Evolutionary conservation across 2,797 vertebrate species (phyloP).

Genomic region (Aulostomus chinensis): DNA sequence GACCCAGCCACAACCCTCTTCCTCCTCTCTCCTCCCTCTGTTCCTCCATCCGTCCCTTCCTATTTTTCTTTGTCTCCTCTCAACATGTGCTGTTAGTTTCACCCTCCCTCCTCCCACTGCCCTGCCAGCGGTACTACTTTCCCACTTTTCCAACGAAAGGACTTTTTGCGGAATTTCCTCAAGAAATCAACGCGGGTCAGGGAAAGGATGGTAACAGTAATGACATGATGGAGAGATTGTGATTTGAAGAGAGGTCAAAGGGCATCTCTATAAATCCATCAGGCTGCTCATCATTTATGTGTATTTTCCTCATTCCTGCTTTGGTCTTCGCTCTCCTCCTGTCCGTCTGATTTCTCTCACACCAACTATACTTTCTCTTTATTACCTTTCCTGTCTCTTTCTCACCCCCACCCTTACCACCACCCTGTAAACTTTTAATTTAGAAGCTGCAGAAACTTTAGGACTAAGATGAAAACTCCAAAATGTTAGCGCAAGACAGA

Average conservation of each 20-base stretch:
- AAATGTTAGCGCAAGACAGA: too few species aligned
- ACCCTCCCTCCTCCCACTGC: too few species aligned
- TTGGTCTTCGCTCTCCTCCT: neutral
- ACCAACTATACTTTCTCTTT: neutral
- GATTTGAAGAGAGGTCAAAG: neutral
- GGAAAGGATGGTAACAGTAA: neutral
- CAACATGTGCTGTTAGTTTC: too few species aligned
- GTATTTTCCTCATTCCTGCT: neutral
- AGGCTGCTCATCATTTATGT: neutral
- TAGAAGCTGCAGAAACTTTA: too few species aligned
- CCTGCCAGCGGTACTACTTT: too few species aligned
- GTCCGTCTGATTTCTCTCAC: neutral
- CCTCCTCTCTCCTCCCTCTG: neutral
- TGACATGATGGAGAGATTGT: neutral
- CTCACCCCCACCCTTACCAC: neutral
- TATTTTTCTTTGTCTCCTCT: constrained; percentile 35
- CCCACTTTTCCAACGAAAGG: too few species aligned
- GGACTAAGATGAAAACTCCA: neutral
- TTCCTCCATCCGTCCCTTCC: constrained; percentile 20
- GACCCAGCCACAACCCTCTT: constrained; percentile 26
- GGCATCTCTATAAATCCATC: neutral
- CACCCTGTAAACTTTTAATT: constrained; percentile 5
- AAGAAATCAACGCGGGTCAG: neutral
- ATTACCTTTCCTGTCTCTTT: neutral
- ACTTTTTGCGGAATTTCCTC: neutral